Conservation (phyloP, 2,113 vertebrate genomes). For the Paramisgurnus dabryanus region DNA sequence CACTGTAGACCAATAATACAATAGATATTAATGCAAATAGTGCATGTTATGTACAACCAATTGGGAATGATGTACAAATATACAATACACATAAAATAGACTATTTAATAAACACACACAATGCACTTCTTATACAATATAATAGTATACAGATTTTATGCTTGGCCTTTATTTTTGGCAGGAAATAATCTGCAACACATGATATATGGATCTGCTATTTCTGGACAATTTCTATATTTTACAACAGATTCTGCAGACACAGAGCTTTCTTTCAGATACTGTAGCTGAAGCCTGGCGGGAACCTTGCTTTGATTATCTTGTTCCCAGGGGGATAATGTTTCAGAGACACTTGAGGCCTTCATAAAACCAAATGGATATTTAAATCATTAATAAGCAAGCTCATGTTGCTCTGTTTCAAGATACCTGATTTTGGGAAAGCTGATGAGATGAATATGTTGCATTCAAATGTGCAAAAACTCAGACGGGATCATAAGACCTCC, state of each 20-base stretch:
- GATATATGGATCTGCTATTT: not conserved
- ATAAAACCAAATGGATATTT: constrained; percentile 5
- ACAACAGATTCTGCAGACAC: constrained; percentile 16
- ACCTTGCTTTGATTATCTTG: not conserved
- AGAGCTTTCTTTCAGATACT: constrained; percentile 18
- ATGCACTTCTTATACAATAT: too few species aligned
- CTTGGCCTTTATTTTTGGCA: not conserved
- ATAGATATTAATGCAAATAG: too few species aligned
- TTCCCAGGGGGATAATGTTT: constrained; percentile 57
- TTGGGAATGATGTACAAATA: too few species aligned
- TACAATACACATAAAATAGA: too few species aligned
- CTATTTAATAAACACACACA: too few species aligned
- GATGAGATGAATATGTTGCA: not conserved
- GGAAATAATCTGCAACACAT: not conserved
- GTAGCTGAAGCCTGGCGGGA: constrained; percentile 38
- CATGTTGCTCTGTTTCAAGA: constrained; percentile 2
- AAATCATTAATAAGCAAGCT: constrained; percentile 1
- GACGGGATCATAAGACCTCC: too few species aligned
- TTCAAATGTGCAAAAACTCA: not conserved
- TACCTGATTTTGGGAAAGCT: not conserved
- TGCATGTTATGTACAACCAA: too few species aligned
- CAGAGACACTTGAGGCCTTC: constrained; percentile 37
- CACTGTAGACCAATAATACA: too few species aligned
- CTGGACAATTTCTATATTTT: constrained; percentile 48
- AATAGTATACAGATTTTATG: not conserved